Evolutionary conservation across 2,797 vertebrate genomes (phyloP).

Genomic region (Sparus aurata): DNA sequence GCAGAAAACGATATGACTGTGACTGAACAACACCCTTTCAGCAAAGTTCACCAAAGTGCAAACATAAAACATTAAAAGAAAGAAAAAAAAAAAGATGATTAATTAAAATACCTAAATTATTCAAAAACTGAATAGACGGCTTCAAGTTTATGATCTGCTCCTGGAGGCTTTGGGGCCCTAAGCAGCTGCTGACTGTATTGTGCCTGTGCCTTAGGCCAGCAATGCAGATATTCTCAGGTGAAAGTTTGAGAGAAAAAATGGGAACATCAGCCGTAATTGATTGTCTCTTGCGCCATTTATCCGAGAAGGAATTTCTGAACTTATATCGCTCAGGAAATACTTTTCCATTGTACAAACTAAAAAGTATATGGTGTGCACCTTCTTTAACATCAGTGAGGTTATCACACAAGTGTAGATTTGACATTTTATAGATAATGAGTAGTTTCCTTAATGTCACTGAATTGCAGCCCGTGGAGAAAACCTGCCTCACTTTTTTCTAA

Average conservation of each 20-base stretch:
- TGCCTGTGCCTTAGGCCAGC: slow-evolving; percentile 35
- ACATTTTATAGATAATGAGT: slow-evolving; percentile 10
- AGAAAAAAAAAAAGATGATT: slow-evolving; percentile 12
- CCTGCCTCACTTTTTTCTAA: neutral
- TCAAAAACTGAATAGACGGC: slow-evolving; percentile 21
- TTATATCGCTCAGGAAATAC: slow-evolving; percentile 19
- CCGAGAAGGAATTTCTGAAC: slow-evolving; percentile 15
- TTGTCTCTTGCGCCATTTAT: slow-evolving; percentile 11
- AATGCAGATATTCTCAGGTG: slow-evolving; percentile 33
- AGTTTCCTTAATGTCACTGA: slow-evolving; percentile 7
- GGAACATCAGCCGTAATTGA: slow-evolving; percentile 27
- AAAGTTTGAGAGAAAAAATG: slow-evolving; percentile 20
- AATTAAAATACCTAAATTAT: slow-evolving; percentile 41
- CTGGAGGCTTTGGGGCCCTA: slow-evolving; percentile 9
- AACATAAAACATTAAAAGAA: slow-evolving; percentile 20
- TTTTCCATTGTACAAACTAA: slow-evolving; percentile 8
- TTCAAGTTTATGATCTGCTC: slow-evolving; percentile 19
- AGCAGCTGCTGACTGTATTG: slow-evolving; percentile 42
- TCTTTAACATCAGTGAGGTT: neutral
- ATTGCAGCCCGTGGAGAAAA: slow-evolving; percentile 1
- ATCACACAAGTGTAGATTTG: neutral
- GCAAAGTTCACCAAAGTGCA: slow-evolving; percentile 41
- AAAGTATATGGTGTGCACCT: neutral
- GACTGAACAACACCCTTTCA: slow-evolving; percentile 7
- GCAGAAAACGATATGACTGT: neutral